Evolutionary conservation across 2,888 invertebrate species (phyloP).

Genomic region (Lithophane leautieri): DNA sequence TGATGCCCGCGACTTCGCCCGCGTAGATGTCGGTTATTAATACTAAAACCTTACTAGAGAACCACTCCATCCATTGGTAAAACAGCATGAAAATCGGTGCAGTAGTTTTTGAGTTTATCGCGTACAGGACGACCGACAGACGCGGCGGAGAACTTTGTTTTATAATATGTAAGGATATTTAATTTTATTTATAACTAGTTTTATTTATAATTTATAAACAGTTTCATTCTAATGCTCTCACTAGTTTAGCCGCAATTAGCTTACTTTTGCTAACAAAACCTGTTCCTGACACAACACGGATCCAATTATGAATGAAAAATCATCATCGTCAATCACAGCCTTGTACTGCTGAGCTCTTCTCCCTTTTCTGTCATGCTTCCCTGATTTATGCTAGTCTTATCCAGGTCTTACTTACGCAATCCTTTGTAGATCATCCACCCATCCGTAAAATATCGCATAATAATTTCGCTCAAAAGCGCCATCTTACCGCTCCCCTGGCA

Average conservation of each 20-base stretch:
- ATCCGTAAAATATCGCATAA: slow-evolving; percentile 2
- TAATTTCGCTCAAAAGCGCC: slow-evolving; percentile 36
- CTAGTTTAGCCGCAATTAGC: background rate
- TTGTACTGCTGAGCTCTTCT: background rate
- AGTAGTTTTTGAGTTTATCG: too few species aligned
- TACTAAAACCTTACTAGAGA: too few species aligned
- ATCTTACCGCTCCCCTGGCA: slow-evolving; percentile 60
- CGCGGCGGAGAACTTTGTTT: too few species aligned
- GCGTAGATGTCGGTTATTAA: too few species aligned
- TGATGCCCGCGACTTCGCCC: too few species aligned
- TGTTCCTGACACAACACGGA: background rate
- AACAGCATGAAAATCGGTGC: too few species aligned
- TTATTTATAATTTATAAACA: too few species aligned
- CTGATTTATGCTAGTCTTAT: background rate
- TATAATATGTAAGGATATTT: too few species aligned
- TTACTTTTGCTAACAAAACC: background rate
- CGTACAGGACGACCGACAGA: too few species aligned
- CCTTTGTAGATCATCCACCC: background rate
- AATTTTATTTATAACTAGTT: too few species aligned
- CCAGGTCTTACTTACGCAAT: background rate
- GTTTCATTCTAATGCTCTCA: too few species aligned
- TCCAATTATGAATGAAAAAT: background rate
- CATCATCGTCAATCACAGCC: background rate
- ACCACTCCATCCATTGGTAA: too few species aligned
- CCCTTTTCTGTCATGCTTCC: background rate